phyloP scores from a whole-genome alignment of 2,113 vertebrate species.

The Xiphophorus maculatus region DNA sequence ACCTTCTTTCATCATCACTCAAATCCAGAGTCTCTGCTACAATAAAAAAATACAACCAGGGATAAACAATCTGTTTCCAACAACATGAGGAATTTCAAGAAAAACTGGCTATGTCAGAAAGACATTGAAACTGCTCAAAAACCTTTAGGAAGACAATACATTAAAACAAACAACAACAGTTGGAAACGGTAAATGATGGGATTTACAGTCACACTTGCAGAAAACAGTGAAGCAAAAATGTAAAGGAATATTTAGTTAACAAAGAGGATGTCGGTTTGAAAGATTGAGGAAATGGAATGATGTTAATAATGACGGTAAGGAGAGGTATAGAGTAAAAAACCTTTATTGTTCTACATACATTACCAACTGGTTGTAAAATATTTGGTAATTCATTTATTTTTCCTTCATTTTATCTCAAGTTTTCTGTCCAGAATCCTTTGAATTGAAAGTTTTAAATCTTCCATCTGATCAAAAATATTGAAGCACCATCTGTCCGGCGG shows the following conservation, averaged over 20 bases:
- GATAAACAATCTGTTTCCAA: background rate
- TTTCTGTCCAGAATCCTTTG: background rate
- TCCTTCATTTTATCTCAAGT: background rate
- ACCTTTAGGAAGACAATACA: too few relatives aligned
- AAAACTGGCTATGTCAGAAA: background rate
- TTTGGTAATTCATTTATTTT: background rate
- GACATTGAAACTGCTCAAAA: background rate
- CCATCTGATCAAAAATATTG: background rate
- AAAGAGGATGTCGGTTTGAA: too few relatives aligned
- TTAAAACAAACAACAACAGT: too few relatives aligned
- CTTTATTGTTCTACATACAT: background rate
- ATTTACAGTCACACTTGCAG: too few relatives aligned
- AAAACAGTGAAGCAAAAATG: too few relatives aligned
- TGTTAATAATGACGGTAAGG: too few relatives aligned
- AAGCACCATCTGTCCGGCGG: background rate
- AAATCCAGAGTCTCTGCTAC: background rate
- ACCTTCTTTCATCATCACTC: conserved; percentile 5
- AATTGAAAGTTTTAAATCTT: background rate
- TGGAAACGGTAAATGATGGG: too few relatives aligned
- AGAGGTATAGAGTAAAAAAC: too few relatives aligned
- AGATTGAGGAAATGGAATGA: too few relatives aligned
- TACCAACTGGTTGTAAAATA: background rate
- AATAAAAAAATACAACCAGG: background rate
- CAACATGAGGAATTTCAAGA: background rate
- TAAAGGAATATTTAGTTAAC: too few relatives aligned